phyloP scores from a whole-genome alignment of 2,113 vertebrate genomes.

The Gobio gobio region DNA sequence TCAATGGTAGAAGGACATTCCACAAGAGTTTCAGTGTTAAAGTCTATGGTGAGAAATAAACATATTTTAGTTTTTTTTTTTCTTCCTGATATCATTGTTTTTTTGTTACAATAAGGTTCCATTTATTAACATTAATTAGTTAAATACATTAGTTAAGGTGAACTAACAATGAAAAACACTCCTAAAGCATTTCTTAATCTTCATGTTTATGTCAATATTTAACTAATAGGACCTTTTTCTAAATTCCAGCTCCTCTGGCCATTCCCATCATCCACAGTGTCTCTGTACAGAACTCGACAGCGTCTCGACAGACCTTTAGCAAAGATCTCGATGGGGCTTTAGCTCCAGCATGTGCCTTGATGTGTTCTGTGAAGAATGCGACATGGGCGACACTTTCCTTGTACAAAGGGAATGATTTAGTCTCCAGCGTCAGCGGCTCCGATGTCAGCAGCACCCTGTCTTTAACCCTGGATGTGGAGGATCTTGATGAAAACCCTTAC shows the following conservation, averaged over 20 bases:
- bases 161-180: too few species aligned
- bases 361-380: neutral
- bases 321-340: neutral
- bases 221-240: neutral
- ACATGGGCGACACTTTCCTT: constrained; percentile 1
- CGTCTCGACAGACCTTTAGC: neutral
- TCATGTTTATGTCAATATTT: too few species aligned
- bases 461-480: constrained; percentile 1
- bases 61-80: neutral
- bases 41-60: constrained; percentile 35
- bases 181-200: too few species aligned
- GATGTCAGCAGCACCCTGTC: neutral
- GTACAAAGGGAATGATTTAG: neutral
- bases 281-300: neutral
- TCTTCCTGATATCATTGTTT: neutral
- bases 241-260: constrained; percentile 10
- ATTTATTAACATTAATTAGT: neutral
- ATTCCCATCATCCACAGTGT: neutral
- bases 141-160: too few species aligned
- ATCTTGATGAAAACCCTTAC: neutral
- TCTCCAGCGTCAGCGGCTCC: constrained; percentile 17
- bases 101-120: too few species aligned
- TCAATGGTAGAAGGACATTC: neutral
- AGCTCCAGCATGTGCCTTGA: neutral
- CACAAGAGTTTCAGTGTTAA: neutral